Evolutionary conservation across 2,113 vertebrate genomes (phyloP).

Genomic region (Labeo rohita): DNA sequence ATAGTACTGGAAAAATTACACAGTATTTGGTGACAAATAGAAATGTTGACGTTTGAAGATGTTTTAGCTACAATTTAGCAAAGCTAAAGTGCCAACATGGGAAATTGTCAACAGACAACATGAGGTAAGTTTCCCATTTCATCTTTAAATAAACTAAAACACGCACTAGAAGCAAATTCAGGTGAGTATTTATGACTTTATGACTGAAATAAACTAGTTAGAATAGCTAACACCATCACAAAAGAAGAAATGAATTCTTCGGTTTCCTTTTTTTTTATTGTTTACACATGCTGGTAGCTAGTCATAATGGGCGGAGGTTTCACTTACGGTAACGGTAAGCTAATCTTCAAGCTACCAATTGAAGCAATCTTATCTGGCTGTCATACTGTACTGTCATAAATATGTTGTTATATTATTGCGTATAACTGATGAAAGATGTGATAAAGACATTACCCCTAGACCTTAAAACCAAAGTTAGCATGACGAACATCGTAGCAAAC

Average conservation of each 20-base stretch:
- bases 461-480: background rate
- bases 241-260: background rate
- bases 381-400: background rate
- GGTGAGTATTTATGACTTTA: background rate
- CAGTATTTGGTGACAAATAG: background rate
- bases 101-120: background rate
- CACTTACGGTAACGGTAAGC: background rate
- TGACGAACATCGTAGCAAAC: background rate
- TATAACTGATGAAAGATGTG: background rate
- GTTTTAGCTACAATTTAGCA: background rate
- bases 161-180: background rate
- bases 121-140: background rate
- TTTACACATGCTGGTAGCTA: background rate
- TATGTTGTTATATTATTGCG: background rate
- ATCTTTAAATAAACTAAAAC: background rate
- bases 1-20: background rate
- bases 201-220: background rate
- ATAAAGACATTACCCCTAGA: background rate
- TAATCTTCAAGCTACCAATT: background rate
- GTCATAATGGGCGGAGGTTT: background rate
- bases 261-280: background rate
- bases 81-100: background rate
- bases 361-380: background rate
- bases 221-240: background rate
- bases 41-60: background rate